Conservation (phyloP, 2,888 invertebrate species). For the Caenorhabditis sp. region DNA sequence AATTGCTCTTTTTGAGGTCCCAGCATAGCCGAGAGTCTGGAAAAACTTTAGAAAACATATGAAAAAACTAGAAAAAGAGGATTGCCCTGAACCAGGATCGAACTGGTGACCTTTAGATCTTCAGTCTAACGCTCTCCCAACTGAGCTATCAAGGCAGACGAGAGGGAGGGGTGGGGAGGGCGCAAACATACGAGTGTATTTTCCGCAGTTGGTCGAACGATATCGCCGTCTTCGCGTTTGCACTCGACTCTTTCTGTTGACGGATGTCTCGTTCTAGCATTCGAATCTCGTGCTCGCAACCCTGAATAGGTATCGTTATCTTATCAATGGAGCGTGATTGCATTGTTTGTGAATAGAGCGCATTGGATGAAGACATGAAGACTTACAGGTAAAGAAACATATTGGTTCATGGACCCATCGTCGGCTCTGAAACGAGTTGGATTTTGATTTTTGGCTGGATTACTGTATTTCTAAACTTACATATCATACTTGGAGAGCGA, state of each 20-base stretch:
- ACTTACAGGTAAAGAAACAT: conserved; percentile 40
- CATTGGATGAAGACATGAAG: background rate
- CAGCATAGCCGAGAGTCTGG: conserved; percentile 68
- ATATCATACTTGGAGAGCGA: conserved; percentile 57
- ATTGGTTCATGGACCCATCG: conserved; percentile 41
- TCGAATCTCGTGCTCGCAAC: conserved; percentile 70
- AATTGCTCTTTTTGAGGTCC: conserved; percentile 72
- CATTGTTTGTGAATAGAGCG: background rate
- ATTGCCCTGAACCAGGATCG: conserved; percentile 82
- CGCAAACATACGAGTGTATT: conserved; percentile 68
- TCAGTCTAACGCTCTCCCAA: conserved; percentile 84
- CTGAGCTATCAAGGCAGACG: conserved; percentile 80
- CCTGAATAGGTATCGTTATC: conserved; percentile 36
- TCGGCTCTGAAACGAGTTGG: conserved; percentile 35
- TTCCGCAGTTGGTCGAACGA: conserved; percentile 73
- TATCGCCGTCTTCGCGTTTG: conserved; percentile 75
- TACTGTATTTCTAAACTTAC: conserved; percentile 34
- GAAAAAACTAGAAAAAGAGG: conserved; percentile 31
- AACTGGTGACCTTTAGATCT: conserved; percentile 83
- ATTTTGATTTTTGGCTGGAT: background rate
- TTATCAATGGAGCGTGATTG: conserved; percentile 5
- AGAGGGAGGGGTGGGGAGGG: background rate
- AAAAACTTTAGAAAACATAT: conserved; percentile 9
- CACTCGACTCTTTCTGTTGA: conserved; percentile 72
- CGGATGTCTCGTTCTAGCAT: conserved; percentile 71